Evolutionary conservation across 2,888 invertebrate species (phyloP), one percentile per base, ranked within the genome.

Genomic region (Lycophotia porphyrea): DNA sequence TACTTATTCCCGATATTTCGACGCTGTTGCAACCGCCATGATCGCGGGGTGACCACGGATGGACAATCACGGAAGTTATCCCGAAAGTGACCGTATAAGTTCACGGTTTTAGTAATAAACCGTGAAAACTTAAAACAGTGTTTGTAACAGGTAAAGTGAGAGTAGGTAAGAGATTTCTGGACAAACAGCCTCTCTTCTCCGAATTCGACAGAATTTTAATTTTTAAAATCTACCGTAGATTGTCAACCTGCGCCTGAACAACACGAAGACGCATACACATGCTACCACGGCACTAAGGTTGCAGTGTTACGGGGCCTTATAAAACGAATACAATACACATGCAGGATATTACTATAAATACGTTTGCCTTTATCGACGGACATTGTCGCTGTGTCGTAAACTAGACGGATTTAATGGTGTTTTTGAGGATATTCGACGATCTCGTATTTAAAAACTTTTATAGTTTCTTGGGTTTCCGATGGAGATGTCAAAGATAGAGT

Each of bases 261-360:
- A 91, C 91, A 90, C 90, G 86, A 89, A 92, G 89, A 88, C 87
- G 88, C 89, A 89, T 90, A 91, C 91, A 92, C 88, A 90, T 87
- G 91, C 91, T 92, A 91, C 88, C 87, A 88, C 86, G 84, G 87
- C 84, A 84, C 88, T 81, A 84, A 89, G 87, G 87, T 84, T 82
- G 84, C 86, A n/a, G 78, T 72, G 82, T 80, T 84, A 80, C 82
- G 65, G 77, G 71, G 74, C 83, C 84, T 88, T 84, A 90, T 90
- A 90, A 89, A 88, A 86, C 84, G 89, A 90, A 91, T 74, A 91
- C 90, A 91, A 92, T 91, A 87, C 85, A 86, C 81, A 85, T 80
- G 77, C 87, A 88, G 89, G 86, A 90, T 90, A 90, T 90, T 84
- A 88, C 88, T 89, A 86, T 86, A 86, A 58, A 84, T 87, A 86